Base-by-base conservation (phyloP, 2,888 invertebrate genomes). In the Cantharis lateralis region DNA sequence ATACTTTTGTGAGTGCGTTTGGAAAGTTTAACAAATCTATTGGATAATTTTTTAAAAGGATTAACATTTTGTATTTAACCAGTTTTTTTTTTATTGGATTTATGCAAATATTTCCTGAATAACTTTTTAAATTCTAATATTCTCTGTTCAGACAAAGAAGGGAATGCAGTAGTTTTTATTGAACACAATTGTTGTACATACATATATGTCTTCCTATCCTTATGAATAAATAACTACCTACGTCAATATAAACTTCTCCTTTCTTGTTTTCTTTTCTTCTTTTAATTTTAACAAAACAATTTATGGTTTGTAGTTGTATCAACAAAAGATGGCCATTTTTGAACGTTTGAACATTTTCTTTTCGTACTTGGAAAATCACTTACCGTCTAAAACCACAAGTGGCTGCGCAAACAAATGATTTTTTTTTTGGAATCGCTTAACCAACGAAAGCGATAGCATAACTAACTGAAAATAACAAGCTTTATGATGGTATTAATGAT, bases 401-500 rank as follows among this genome's bases (percentile, higher is more conserved):
- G 20, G 20, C 20, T 20, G 20, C 3, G 20, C 20, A 20, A 5
- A 20, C 20, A 3, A 20, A 9, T 48, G n/a, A 48, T n/a, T n/a
- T n/a, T n/a, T n/a, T 48, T 48, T 48, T 48, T n/a, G n/a, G n/a
- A 48, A 48, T 48, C 48, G 13, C n/a, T 48, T 48, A 48, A n/a
- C 13, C 7, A 28, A 32, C 18, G 64, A 64, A 32, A 72, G 32
- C 16, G 20, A 72, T 15, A 68, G 72, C 66, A 48, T 32, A 73
- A 68, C 69, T 62, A 73, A 73, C 18, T 10, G 26, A 73, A 11
- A 62, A 68, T 62, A 73, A 62, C 13, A 18, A 62, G 68, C 68
- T 15, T 68, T 28, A 48, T 48, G 26, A 68, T 13, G 15, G 15
- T n/a, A 26, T 70, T 74, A 71, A 68, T 74, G 72, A 74, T 75